Base-by-base conservation (phyloP, 2,113 vertebrate genomes). In the Elanoides forficatus region DNA sequence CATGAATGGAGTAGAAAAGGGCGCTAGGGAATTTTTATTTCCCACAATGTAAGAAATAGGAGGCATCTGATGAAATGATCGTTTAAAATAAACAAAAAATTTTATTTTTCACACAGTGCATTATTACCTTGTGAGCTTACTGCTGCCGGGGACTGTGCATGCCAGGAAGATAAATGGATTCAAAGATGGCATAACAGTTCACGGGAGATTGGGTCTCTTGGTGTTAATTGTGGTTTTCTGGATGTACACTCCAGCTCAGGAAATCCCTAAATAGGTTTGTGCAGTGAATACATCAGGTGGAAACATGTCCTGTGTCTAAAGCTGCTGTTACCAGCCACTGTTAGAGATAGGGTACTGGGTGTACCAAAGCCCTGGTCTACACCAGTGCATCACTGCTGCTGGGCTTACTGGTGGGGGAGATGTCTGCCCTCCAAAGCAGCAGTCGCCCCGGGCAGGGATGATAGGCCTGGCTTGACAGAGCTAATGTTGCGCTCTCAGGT, bases 21-120 rank as follows among this genome's bases (percentile, higher is more conserved):
- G 78, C 67, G 5, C 87, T 36, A n/a, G 86, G 81, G 85, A 90
- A 96, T 96, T 96, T 93, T 96, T 96, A 87, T 96, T 93, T 95
- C 74, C 90, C 74, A 68, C 85, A 91, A 36, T 93, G 70, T 91
- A 85, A 86, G 93, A 76, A 82, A 70, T 85, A 73, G 96, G 93
- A 97, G 78, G 85, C 87, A 82, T 91, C 78, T 88, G 95, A 93
- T 95, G 58, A 96, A 96, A 89, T 80, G 86, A 79, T 81, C 32
- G 1, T 87, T 96, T 97, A 93, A 93, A 96, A 95, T 95, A 96
- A 97, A 96, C 95, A 94, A 91, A 94, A 90, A 66, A 45, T 90
- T 87, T 75, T 94, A 75, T 91, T 96, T 95, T 90, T 90, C 92
- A 60, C 70, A 26, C 53, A 45, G 70, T 42, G 73, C 84, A 21